Evolutionary conservation across 2,888 invertebrate genomes (phyloP).

Genomic region (Drosophila merina): DNA sequence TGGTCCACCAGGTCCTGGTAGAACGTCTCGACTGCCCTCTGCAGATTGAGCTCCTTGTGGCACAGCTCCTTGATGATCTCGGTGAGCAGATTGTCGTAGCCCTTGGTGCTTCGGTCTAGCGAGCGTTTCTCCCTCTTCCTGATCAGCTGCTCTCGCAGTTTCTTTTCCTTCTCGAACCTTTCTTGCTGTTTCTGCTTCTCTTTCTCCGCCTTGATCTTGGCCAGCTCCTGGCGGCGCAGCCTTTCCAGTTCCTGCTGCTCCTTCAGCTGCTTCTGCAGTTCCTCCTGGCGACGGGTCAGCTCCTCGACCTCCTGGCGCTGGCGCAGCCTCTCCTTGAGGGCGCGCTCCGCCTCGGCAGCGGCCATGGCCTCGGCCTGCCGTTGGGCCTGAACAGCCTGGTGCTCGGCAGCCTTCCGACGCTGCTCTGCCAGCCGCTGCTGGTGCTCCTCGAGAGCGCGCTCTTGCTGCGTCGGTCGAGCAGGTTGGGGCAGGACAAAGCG

Average conservation of each 20-base stretch:
- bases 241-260: slow-evolving; percentile 3
- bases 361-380: neutral
- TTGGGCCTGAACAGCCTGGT: slow-evolving; percentile 10
- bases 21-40: neutral
- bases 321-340: slow-evolving; percentile 40
- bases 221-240: neutral
- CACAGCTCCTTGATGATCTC: neutral
- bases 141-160: neutral
- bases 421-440: slow-evolving; percentile 51
- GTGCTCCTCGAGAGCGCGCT: slow-evolving; percentile 1
- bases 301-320: slow-evolving; percentile 31
- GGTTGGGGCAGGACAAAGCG: slow-evolving; percentile 14
- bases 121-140: neutral
- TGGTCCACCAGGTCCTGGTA: slow-evolving; percentile 31
- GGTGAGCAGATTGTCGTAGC: neutral
- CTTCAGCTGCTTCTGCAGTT: slow-evolving; percentile 1
- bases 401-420: slow-evolving; percentile 47
- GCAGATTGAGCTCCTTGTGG: neutral
- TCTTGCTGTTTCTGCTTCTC: neutral
- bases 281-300: slow-evolving; percentile 2
- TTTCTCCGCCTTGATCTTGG: neutral
- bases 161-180: neutral
- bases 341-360: slow-evolving; percentile 51
- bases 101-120: neutral
- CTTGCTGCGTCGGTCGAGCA: neutral